Base-by-base conservation (phyloP, 2,797 vertebrate genomes). In the Syndactyla subalaris region DNA sequence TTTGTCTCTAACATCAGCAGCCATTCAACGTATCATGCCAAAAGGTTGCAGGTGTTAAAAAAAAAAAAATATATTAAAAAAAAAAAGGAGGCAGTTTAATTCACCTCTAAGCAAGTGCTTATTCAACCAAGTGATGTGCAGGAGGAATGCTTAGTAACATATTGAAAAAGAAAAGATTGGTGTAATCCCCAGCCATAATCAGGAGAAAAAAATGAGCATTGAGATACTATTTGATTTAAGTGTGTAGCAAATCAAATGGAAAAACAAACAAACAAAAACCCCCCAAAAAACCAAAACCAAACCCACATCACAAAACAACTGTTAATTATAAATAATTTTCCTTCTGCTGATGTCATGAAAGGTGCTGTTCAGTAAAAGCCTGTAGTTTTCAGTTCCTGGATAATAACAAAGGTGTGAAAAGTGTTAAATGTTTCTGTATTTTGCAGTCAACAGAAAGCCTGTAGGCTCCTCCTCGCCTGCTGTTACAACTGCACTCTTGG, bases 201-300 rank as follows among this genome's bases (percentile, higher is more conserved):
- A 54, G 38, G 45, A n/a, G 48, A 10, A 4, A 12, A 12, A 77
- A 87, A 54, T 71, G 8, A 86, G 39, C 23, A 32, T 39, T 87
- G 73, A 74, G 30, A 45, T 84, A 46, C 39, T 52, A 41, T 93
- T 97, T 94, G 51, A 86, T 59, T 96, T 95, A 93, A 84, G 27
- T 30, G 24, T 39, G 6, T 62, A 75, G 54, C 83, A 71, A 36
- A 77, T 84, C 46, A 81, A 75, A 82, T 22, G 18, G 32, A 93
- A 79, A 43, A 89, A 17, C 9, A 49, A 22, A 21, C 11, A 46
- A 22, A 46, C 20, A 43, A 82, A 68, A 79, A 7, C 36, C 36
- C 36, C 36, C 36, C 21, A 96, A 38, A 74, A 41, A 3, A n/a
- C 4, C 43, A 10, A 12, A 7, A 23, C 1, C 16, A 29, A 45